These are phyloP conservation scores for Rachycentron canadum DNA, from an alignment of 2,797 vertebrate genomes.

Conservation along the genomic window DNA sequence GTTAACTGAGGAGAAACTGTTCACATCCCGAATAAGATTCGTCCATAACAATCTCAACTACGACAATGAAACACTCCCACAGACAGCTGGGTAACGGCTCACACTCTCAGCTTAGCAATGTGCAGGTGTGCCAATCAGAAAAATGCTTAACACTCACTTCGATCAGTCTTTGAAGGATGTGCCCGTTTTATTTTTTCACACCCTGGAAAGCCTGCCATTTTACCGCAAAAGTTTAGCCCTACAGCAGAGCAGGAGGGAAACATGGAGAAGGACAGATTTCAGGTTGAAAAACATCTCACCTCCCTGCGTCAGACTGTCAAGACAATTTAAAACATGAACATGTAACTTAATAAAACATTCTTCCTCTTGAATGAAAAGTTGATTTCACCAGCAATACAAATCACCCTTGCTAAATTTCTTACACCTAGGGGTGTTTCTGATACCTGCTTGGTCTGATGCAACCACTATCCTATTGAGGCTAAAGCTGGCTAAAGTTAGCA, in stretches of 20 bases:
- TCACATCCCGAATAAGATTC: conserved; percentile 50
- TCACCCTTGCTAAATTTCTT: not conserved
- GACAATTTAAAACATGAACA: not conserved
- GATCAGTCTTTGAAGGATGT: conserved; percentile 40
- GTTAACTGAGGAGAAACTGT: conserved; percentile 58
- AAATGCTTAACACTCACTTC: conserved; percentile 38
- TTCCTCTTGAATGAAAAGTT: not conserved
- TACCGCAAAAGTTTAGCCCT: conserved; percentile 33
- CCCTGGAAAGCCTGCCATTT: conserved; percentile 45
- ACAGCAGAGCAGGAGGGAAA: conserved; percentile 26
- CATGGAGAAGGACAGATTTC: not conserved
- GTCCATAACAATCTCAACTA: conserved; percentile 37
- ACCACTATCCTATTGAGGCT: not conserved
- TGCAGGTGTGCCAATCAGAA: conserved; percentile 36
- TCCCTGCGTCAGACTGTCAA: conserved; percentile 15
- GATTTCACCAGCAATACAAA: not conserved
- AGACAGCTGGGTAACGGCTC: conserved; percentile 52
- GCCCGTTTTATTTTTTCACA: conserved; percentile 44
- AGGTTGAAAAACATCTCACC: not conserved
- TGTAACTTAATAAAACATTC: not conserved
- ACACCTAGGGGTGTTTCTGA: no score
- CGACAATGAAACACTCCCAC: conserved; percentile 41
- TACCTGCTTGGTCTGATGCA: not conserved
- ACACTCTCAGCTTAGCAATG: conserved; percentile 49
- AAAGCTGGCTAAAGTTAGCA: not conserved